phyloP scores from a whole-genome alignment of 2,797 vertebrate species.

The Tenualosa thibaudeaui region DNA sequence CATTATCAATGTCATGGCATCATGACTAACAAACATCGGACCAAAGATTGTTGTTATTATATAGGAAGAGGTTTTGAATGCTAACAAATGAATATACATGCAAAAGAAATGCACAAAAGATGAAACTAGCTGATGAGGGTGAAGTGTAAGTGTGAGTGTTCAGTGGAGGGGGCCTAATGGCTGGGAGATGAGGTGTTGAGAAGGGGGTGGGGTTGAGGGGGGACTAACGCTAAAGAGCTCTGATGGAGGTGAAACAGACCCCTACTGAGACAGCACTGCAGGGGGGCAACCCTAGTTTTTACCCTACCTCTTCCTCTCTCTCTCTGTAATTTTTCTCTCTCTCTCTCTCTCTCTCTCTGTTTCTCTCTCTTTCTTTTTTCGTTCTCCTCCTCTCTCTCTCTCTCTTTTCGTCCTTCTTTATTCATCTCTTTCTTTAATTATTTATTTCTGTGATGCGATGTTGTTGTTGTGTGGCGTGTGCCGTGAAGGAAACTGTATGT shows the following conservation, averaged over 20 bases:
- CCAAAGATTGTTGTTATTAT: no score
- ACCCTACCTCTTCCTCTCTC: conserved; percentile 32
- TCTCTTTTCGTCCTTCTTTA: neutral
- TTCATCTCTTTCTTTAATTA: neutral
- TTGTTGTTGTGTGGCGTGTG: conserved; percentile 32
- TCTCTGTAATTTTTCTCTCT: neutral
- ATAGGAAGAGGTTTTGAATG: no score
- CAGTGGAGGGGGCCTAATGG: no score
- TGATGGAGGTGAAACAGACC: conserved; percentile 47
- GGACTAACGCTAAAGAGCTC: conserved; percentile 51
- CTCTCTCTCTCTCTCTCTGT: neutral
- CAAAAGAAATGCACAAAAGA: no score
- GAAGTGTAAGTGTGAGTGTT: no score
- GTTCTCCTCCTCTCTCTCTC: neutral
- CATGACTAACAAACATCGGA: no score
- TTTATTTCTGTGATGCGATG: neutral
- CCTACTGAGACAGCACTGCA: conserved; percentile 38
- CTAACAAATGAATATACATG: no score
- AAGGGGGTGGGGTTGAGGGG: conserved; percentile 26
- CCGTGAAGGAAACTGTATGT: conserved; percentile 58
- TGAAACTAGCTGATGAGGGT: no score
- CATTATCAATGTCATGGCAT: no score
- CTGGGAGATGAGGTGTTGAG: no score
- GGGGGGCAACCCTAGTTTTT: conserved; percentile 44
- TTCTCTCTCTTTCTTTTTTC: no score